Evolutionary conservation across 2,888 invertebrate genomes (phyloP), one percentile per base, ranked within the genome.

Genomic region (Candidula unifasciata): DNA sequence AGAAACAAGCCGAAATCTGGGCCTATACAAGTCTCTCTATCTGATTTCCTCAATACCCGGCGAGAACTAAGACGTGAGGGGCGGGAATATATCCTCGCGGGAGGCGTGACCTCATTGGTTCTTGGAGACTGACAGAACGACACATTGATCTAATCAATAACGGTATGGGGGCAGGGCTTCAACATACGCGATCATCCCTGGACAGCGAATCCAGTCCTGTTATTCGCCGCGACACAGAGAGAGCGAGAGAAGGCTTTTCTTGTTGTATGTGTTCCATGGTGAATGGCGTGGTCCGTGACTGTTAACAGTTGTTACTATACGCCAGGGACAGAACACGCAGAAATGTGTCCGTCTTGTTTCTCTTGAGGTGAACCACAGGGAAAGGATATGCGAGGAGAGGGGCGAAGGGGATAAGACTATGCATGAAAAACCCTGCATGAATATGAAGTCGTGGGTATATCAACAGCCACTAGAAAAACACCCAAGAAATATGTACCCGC

Each of bases 91-190:
- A 24, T 27, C 44, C 79, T 37, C 21, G 8, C 37, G 6, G 76
- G 64, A 78, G 64, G 35, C 78, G 60, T 64, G n/a, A 60, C 73
- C 84, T 82, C 73, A 86, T 86, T 86, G 86, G 86, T 68, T 68
- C 64, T 27, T 21, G 18, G 27, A 10, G 30, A 66, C 66, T 8
- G 73, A 33, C 76, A 66, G 37, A 76, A 64, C 64, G 71, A 81
- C 86, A 85, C 86, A 85, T 44, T 85, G 85, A 73, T 83, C 68
- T 81, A 81, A 86, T 86, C 86, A 86, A 85, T 86, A 86, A 79
- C 60, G 64, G 54, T 52, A 57, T 35, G 73, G n/a, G 74, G 86
- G 86, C 86, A 81, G 86, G 73, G 86, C 85, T 57, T 68, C 44
- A 66, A 33, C 24, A 1, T 16, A 76, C 30, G 30, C 57, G 76